A percentile compares a stretch with the other conserved stretches of the same genome.
phyloP scores from a whole-genome alignment of 2,113 vertebrate species.

The Donacobius atricapilla region DNA sequence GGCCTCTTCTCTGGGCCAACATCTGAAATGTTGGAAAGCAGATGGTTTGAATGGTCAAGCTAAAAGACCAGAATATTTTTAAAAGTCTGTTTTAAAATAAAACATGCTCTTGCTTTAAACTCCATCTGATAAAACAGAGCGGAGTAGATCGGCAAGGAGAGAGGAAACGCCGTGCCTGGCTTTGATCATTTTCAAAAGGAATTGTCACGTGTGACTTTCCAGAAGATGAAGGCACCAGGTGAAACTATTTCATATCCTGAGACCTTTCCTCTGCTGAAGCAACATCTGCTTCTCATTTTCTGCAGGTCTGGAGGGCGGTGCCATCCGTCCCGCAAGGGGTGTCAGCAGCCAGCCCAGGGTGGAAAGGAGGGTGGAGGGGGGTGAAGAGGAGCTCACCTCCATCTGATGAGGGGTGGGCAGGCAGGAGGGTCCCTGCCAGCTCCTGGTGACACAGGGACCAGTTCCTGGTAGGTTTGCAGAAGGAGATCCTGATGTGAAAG shows the following conservation, averaged over 20 bases:
- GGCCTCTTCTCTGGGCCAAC: neutral
- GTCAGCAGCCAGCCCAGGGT: neutral
- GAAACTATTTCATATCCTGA: slow-evolving; percentile 50
- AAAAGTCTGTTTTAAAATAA: slow-evolving; percentile 27
- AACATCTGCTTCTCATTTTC: slow-evolving; percentile 53
- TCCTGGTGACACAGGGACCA: neutral
- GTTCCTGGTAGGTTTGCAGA: neutral
- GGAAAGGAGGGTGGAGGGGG: neutral
- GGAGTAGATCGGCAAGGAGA: neutral
- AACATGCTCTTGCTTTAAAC: slow-evolving; percentile 22
- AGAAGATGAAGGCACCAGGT: slow-evolving; percentile 63
- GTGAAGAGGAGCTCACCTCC: neutral
- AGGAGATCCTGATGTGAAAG: neutral
- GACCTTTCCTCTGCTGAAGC: slow-evolving; percentile 10
- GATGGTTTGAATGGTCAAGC: slow-evolving; percentile 26
- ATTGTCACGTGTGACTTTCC: slow-evolving; percentile 25
- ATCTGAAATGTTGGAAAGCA: neutral
- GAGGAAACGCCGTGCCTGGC: slow-evolving; percentile 31
- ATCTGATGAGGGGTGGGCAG: accelerated
- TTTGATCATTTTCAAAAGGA: slow-evolving; percentile 65
- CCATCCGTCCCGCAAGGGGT: neutral
- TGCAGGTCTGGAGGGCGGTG: neutral
- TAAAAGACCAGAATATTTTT: neutral
- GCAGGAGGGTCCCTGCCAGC: neutral
- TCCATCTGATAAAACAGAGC: slow-evolving; percentile 30